These are phyloP conservation scores for Galemys pyrenaicus DNA, from an alignment of 2,113 vertebrate species.

Conservation along the genomic window DNA sequence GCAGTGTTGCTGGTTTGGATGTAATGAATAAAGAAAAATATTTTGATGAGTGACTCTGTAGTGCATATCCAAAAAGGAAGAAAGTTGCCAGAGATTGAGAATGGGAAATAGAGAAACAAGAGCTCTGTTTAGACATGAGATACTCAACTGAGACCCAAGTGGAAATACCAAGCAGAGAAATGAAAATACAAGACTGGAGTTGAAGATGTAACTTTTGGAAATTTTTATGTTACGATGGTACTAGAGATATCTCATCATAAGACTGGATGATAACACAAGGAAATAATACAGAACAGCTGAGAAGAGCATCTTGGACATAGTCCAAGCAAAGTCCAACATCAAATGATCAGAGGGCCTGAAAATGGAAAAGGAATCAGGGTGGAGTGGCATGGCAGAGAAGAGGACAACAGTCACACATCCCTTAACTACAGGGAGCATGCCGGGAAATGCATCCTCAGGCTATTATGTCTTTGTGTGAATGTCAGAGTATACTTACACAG, in stretches of 20 bases:
- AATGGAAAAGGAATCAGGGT: neutral
- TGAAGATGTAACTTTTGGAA: neutral
- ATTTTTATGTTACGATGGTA: neutral
- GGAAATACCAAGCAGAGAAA: neutral
- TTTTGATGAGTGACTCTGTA: neutral
- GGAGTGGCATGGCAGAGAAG: neutral
- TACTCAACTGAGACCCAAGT: neutral
- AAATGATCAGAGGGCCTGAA: neutral
- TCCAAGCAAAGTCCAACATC: neutral
- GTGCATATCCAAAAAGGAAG: neutral
- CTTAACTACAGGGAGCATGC: neutral
- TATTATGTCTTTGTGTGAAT: no score
- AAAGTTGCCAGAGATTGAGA: neutral
- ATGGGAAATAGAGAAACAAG: neutral
- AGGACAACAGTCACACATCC: neutral
- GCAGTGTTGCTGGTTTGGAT: neutral
- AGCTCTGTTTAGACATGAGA: neutral
- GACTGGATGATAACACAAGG: neutral
- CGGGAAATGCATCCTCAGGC: no score
- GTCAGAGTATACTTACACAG: no score
- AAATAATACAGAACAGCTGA: neutral
- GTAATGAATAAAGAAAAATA: neutral
- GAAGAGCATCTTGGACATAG: neutral
- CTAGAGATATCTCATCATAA: neutral
- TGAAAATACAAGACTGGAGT: neutral